phyloP scores from a whole-genome alignment of 35 echinoderm and acorn worm genomes.

The Nesometra sesokonis region DNA sequence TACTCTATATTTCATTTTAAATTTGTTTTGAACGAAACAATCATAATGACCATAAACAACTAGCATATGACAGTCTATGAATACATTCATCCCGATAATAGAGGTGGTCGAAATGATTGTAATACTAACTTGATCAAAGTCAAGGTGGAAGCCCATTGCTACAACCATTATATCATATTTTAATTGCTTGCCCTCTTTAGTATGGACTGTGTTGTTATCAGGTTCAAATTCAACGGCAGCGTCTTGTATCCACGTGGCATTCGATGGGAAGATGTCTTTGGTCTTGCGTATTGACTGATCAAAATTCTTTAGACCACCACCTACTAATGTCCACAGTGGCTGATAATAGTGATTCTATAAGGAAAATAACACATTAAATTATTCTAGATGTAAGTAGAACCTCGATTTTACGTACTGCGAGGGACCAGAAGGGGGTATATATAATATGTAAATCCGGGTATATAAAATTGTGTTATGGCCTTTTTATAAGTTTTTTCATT shows the following conservation, averaged over 20 bases:
- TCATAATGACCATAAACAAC: no score
- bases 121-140: constrained; percentile 53
- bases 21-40: no score
- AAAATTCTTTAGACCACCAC: constrained; percentile 76
- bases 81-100: not conserved
- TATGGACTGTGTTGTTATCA: constrained; percentile 64
- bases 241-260: constrained; percentile 62
- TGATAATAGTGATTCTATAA: constrained; percentile 82
- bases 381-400: no score
- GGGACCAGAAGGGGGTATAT: no score
- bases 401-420: no score
- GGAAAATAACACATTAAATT: not conserved
- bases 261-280: constrained; percentile 55
- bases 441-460: no score
- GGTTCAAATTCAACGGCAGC: constrained; percentile 66
- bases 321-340: constrained; percentile 93
- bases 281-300: constrained; percentile 49
- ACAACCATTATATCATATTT: constrained; percentile 91
- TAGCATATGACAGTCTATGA: not conserved
- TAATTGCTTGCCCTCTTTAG: constrained; percentile 39
- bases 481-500: no score
- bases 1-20: no score
- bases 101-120: no score
- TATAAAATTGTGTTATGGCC: no score
- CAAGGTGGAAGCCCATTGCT: constrained; percentile 73